These are phyloP conservation scores for Gymnocheta viridis DNA, from an alignment of 2,888 invertebrate species.

Conservation along the genomic window DNA sequence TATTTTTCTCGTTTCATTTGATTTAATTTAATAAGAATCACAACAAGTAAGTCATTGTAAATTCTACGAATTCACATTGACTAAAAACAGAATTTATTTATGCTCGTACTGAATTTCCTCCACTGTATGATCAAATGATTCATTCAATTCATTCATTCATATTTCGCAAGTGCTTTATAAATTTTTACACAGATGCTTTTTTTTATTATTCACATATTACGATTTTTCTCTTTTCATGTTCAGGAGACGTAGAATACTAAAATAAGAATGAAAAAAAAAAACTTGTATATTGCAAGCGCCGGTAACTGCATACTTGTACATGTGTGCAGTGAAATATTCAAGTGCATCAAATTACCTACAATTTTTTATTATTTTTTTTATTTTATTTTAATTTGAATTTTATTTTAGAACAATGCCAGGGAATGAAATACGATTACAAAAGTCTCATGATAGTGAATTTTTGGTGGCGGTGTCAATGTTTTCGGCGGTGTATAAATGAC, in stretches of 20 bases:
- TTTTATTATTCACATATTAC: neutral
- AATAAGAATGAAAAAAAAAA: neutral
- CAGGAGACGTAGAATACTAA: slow-evolving; percentile 40
- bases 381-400: slow-evolving; percentile 5
- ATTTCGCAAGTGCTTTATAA: slow-evolving; percentile 43
- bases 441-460: slow-evolving; percentile 32
- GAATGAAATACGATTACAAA: slow-evolving; percentile 49
- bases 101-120: slow-evolving; percentile 12
- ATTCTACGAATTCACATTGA: slow-evolving; percentile 59
- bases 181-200: slow-evolving; percentile 7
- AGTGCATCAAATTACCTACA: slow-evolving; percentile 61
- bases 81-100: slow-evolving; percentile 46
- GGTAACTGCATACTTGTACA: slow-evolving; percentile 43
- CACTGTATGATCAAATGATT: slow-evolving; percentile 34
- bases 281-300: slow-evolving; percentile 44
- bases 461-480: slow-evolving; percentile 34
- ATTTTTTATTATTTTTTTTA: neutral
- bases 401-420: slow-evolving; percentile 44
- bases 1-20: slow-evolving; percentile 31
- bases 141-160: slow-evolving; percentile 52
- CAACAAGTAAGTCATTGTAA: slow-evolving; percentile 51
- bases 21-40: slow-evolving; percentile 57
- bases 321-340: slow-evolving; percentile 40
- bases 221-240: slow-evolving; percentile 5
- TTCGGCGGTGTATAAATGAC: slow-evolving; percentile 23